Evolutionary conservation across 2,888 invertebrate genomes (phyloP), one percentile per base, ranked within the genome.

Genomic region (Drosophila incognita): DNA sequence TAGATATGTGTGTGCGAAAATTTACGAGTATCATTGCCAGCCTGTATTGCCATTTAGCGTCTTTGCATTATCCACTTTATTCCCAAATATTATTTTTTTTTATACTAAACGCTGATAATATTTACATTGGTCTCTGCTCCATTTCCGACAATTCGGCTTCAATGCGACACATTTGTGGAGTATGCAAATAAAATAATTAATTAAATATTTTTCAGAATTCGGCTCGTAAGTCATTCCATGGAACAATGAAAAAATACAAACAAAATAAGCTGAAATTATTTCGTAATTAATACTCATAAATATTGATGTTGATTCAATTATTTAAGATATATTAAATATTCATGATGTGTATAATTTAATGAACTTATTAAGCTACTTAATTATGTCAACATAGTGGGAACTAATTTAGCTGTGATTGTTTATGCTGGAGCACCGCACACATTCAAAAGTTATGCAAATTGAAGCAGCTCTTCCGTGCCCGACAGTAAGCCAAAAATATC

Each of bases 1-100:
- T 86, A 67, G 49, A 68, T 70, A 63, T 67, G 52, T 64, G 58
- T 77, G 69, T 73, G 81, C 51, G 64, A 56, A 78, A 58, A 88
- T 89, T 81, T 83, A 86, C 65, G 87, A 71, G 57, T 18, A 51
- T 52, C 59, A 58, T 69, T 69, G 73, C 60, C 63, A 56, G 65
- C 31, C 51, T 36, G 61, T 52, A 60, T 54, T 61, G 62, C 18
- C 58, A 78, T 63, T 78, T 38, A 53, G 56, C 35, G 54, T 60
- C 29, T 57, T 62, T 49, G 18, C 36, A n/a, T 31, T 35, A 24
- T 36, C 29, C 27, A 18, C 2, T 4, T 1, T 42, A 36, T 54
- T 21, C 2, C 1, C 21, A 7, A 61, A 57, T 71, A 62, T 52
- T 65, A 51, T 61, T 56, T 63, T 15, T 15, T 11, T 10, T 15